These are phyloP conservation scores for Thamnaconus septentrionalis DNA, from an alignment of 2,113 vertebrate genomes.

Conservation along the genomic window DNA sequence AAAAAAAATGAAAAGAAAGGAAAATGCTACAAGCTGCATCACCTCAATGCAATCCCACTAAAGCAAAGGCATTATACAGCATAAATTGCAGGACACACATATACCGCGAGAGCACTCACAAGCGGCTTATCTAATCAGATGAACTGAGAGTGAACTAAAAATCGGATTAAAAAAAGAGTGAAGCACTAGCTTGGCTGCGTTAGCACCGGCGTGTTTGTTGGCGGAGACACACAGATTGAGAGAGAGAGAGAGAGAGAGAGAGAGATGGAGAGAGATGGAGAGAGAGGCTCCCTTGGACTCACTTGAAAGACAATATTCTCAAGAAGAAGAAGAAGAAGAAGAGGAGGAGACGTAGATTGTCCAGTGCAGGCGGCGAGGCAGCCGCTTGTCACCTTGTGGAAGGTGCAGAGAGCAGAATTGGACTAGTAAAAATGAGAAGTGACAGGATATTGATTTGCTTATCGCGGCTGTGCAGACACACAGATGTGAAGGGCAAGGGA, in stretches of 20 bases:
- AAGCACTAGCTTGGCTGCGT: conserved; percentile 24
- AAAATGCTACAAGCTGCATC: conserved; percentile 3
- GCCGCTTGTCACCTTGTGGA: conserved; percentile 79
- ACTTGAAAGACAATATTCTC: conserved; percentile 64
- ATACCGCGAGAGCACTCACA: conserved; percentile 16
- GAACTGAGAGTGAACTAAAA: conserved; percentile 30
- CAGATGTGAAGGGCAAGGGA: conserved; percentile 74
- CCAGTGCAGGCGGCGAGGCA: conserved; percentile 60
- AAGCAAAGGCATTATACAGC: conserved; percentile 17
- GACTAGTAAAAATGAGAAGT: conserved; percentile 82
- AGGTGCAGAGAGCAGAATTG: conserved; percentile 78
- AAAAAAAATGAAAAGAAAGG: too few species aligned
- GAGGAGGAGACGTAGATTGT: conserved; percentile 62
- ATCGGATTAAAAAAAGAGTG: conserved; percentile 9
- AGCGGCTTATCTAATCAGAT: conserved; percentile 26
- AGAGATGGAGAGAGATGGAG: conserved; percentile 29
- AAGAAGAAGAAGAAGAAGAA: conserved; percentile 46
- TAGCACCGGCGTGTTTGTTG: conserved; percentile 21
- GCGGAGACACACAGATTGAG: neutral
- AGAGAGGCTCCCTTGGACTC: conserved; percentile 45
- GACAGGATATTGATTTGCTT: conserved; percentile 86
- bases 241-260: conserved; percentile 22
- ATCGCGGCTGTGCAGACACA: conserved; percentile 81
- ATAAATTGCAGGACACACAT: conserved; percentile 8
- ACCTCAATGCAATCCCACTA: conserved; percentile 11